These are phyloP conservation scores for Gorsachius magnificus DNA, from an alignment of 2,797 vertebrate species.

Conservation along the genomic window DNA sequence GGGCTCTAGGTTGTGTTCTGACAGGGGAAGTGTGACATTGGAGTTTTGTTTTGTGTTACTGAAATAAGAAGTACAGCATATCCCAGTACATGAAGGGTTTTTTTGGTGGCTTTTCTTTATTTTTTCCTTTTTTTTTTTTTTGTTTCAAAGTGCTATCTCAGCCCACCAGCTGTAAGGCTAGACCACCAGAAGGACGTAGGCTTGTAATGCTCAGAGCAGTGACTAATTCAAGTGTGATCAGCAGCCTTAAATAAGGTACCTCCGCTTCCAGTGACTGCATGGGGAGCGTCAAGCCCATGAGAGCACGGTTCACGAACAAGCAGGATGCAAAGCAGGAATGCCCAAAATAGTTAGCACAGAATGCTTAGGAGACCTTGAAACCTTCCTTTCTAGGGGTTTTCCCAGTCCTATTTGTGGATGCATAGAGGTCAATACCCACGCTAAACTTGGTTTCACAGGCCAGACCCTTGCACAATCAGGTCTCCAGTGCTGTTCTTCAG, in stretches of 20 bases:
- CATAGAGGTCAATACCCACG: neutral
- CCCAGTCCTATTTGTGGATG: neutral
- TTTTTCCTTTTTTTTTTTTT: neutral
- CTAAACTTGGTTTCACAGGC: neutral
- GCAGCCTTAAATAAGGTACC: neutral
- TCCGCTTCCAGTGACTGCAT: neutral
- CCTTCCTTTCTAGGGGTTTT: neutral
- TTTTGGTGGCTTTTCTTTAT: neutral
- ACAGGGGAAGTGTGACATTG: neutral
- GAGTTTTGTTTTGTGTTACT: neutral
- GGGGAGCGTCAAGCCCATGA: neutral
- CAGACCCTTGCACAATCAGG: neutral
- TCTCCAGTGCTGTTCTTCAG: neutral
- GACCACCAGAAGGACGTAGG: neutral
- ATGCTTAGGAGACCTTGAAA: neutral
- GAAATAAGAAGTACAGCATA: neutral
- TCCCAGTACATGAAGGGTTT: neutral
- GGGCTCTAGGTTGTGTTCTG: neutral
- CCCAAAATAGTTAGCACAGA: neutral
- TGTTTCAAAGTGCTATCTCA: neutral
- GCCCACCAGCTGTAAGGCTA: neutral
- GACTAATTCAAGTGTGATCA: neutral
- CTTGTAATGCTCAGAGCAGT: neutral
- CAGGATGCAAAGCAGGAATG: neutral
- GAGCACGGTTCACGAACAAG: neutral